Percentiles rank a stretch among this genome's conserved stretches.
Evolutionary conservation across 2,797 vertebrate species (phyloP).

Genomic region (Acanthopagrus latus): DNA sequence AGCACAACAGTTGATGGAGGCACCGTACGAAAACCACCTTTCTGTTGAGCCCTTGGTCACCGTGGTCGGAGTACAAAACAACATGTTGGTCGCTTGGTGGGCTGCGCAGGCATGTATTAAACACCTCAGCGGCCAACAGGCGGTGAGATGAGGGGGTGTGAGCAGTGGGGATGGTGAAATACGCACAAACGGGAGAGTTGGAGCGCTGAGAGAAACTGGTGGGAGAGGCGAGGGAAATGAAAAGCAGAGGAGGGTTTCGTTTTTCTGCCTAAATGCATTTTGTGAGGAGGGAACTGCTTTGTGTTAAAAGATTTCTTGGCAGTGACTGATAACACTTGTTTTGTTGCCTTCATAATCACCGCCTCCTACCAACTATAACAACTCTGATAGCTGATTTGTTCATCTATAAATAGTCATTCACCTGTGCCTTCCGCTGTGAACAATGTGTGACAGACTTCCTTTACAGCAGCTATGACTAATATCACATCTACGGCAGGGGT

Average conservation of each 20-base stretch:
- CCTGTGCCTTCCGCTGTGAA: conserved; percentile 1
- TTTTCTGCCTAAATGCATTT: conserved; percentile 23
- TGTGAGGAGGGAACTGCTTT: conserved; percentile 24
- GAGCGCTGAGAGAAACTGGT: background rate
- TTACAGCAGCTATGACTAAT: background rate
- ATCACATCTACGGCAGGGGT: background rate
- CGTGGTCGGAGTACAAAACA: conserved; percentile 5
- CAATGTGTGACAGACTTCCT: background rate
- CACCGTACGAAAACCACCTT: conserved; percentile 43
- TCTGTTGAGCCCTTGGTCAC: conserved; percentile 22
- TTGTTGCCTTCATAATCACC: conserved; percentile 19
- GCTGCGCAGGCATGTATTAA: conserved; percentile 31
- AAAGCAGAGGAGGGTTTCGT: conserved; percentile 6
- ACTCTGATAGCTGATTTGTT: conserved; percentile 1
- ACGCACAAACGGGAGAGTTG: conserved; percentile 6
- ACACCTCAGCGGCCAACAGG: conserved; percentile 36
- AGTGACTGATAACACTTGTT: conserved; percentile 26
- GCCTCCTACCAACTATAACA: conserved; percentile 16
- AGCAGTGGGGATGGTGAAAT: conserved; percentile 19
- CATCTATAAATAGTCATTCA: conserved; percentile 24
- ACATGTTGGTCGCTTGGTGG: conserved; percentile 22
- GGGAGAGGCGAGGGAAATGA: conserved; percentile 12
- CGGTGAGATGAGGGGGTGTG: conserved; percentile 35
- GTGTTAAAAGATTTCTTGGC: conserved; percentile 6
- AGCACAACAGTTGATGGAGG: conserved; percentile 57